phyloP scores from a whole-genome alignment of 2,113 vertebrate genomes.

The Egretta garzetta region DNA sequence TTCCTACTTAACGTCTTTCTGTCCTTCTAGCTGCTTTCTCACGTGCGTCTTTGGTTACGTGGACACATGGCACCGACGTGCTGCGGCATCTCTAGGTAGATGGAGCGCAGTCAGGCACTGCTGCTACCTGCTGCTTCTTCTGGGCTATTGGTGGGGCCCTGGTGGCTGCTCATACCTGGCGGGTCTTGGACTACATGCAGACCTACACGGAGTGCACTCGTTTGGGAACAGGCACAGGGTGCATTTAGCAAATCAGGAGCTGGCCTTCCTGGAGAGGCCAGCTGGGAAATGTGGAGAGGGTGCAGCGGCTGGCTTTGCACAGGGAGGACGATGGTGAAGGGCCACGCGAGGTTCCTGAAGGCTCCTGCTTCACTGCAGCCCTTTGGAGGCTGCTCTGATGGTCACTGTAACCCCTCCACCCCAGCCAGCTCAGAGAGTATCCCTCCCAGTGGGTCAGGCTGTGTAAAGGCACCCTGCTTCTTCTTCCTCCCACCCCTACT shows the following conservation, averaged over 20 bases:
- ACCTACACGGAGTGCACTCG: accelerated
- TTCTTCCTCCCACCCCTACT: background rate
- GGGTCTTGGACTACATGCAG: accelerated
- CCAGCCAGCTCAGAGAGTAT: background rate
- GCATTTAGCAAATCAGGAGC: background rate
- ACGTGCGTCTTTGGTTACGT: background rate
- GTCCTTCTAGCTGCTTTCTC: background rate
- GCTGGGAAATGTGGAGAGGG: background rate
- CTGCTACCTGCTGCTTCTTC: background rate
- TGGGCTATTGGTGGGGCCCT: background rate
- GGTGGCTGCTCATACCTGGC: background rate
- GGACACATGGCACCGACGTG: background rate
- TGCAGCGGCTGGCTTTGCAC: accelerated
- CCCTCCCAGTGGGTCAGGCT: background rate
- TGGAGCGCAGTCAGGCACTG: accelerated
- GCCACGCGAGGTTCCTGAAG: background rate
- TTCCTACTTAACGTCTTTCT: background rate
- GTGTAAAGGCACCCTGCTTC: background rate
- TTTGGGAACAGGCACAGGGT: background rate
- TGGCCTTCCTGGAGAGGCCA: background rate
- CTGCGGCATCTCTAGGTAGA: background rate
- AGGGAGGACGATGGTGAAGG: background rate
- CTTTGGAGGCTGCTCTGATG: background rate
- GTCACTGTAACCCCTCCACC: background rate
- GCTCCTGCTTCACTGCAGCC: background rate